These are phyloP conservation scores for Neodiprion lecontei DNA, from an alignment of 1,140 invertebrate genomes.

Conservation along the genomic window DNA sequence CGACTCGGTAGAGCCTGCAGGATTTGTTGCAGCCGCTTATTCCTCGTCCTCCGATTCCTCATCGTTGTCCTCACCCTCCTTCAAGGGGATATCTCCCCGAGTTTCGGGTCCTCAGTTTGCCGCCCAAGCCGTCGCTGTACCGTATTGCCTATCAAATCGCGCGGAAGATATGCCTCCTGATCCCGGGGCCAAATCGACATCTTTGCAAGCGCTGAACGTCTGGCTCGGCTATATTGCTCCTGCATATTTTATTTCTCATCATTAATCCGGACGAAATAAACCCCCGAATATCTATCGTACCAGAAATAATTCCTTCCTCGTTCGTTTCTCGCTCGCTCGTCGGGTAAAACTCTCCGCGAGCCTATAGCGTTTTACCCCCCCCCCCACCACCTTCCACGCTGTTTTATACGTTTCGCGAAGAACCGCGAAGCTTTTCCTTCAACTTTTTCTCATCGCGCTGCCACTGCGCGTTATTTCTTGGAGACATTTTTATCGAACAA, in stretches of 20 bases:
- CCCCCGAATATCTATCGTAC: not conserved
- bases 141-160: constrained; percentile 13
- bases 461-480: too few relatives aligned
- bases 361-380: not conserved
- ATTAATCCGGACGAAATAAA: not conserved
- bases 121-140: not conserved
- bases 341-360: not conserved
- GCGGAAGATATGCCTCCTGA: constrained; percentile 13
- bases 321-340: not conserved
- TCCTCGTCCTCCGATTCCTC: not conserved
- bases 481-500: too few relatives aligned
- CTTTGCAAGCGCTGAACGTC: not conserved
- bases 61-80: constrained; percentile 19
- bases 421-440: not conserved
- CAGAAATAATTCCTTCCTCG: not conserved
- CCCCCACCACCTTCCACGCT: not conserved
- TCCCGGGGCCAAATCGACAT: constrained; percentile 5
- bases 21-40: constrained; percentile 9
- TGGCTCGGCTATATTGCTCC: not conserved
- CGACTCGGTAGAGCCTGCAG: not conserved
- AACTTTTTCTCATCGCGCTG: not conserved
- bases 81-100: constrained; percentile 32
- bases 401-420: not conserved
- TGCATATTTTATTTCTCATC: not conserved
- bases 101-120: not conserved